A percentile compares a stretch with the other conserved stretches of the same genome.
These are phyloP conservation scores for Amblyjoppa proteus DNA, from an alignment of 2,888 invertebrate genomes.

Conservation along the genomic window DNA sequence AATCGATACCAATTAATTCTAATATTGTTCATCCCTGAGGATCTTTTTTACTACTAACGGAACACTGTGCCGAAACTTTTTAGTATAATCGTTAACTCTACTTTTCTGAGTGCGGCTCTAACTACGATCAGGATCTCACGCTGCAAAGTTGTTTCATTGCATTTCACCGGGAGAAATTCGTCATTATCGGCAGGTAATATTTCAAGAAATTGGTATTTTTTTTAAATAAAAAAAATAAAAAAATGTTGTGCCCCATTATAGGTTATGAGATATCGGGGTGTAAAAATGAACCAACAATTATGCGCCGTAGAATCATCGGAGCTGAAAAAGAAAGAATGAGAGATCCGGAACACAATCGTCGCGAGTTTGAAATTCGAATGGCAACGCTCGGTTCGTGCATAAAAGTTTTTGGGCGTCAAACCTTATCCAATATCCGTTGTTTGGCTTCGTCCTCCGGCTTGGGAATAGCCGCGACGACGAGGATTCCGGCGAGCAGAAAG, in stretches of 20 bases:
- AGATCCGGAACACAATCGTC: background rate
- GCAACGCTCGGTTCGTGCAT: background rate
- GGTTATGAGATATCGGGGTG: conserved; percentile 30
- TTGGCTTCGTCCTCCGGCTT: conserved; percentile 89
- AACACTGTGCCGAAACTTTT: too few relatives aligned
- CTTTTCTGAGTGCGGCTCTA: too few relatives aligned
- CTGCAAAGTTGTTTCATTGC: too few relatives aligned
- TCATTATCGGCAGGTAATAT: too few relatives aligned
- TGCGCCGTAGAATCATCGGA: background rate
- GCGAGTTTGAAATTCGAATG: conserved; percentile 10
- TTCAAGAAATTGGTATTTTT: background rate
- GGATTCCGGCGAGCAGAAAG: conserved; percentile 54
- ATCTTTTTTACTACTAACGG: too few relatives aligned
- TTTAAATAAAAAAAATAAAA: conserved; percentile 8
- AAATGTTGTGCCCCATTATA: conserved; percentile 26
- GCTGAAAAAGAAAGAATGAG: background rate
- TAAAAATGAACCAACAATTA: background rate
- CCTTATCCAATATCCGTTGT: conserved; percentile 88
- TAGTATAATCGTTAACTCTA: too few relatives aligned
- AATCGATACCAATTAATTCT: too few relatives aligned
- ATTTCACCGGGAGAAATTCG: too few relatives aligned
- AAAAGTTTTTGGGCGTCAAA: conserved; percentile 64
- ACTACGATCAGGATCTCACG: too few relatives aligned
- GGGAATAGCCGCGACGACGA: conserved; percentile 87
- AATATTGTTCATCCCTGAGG: too few relatives aligned